These are phyloP conservation scores for Marasmarcha lunaedactyla DNA, from an alignment of 2,888 invertebrate genomes.

Conservation along the genomic window DNA sequence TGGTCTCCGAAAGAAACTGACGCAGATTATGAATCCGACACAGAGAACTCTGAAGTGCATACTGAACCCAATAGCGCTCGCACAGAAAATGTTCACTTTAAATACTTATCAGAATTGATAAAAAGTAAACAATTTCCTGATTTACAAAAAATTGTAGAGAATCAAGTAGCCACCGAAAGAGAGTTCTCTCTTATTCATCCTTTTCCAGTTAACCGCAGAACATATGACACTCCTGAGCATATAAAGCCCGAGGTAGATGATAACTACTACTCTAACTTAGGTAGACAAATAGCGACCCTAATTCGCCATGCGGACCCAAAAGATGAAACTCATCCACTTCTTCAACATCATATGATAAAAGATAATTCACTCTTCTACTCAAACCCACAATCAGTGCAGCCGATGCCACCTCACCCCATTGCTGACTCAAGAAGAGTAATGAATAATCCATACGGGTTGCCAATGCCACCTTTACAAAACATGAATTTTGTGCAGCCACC, in stretches of 20 bases:
- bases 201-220: background rate
- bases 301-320: constrained; percentile 33
- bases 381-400: background rate
- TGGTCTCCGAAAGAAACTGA: no score
- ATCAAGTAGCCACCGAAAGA: background rate
- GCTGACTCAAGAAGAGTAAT: no score
- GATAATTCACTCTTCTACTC: no score
- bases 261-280: constrained; percentile 40
- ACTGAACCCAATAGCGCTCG: constrained; percentile 10
- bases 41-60: no score
- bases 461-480: no score
- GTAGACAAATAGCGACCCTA: constrained; percentile 49
- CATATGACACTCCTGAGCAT: constrained; percentile 3
- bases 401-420: no score
- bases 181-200: background rate
- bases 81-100: constrained; percentile 38
- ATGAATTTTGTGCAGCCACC: constrained; percentile 21
- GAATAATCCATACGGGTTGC: no score
- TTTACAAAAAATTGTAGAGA: no score
- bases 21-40: no score
- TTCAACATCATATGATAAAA: no score
- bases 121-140: constrained; percentile 23
- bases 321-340: constrained; percentile 15
- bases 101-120: constrained; percentile 49
- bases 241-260: constrained; percentile 24